Evolutionary conservation across 2,113 vertebrate species (phyloP), one percentile per base, ranked within the genome.

Genomic region (Pithys albifrons): DNA sequence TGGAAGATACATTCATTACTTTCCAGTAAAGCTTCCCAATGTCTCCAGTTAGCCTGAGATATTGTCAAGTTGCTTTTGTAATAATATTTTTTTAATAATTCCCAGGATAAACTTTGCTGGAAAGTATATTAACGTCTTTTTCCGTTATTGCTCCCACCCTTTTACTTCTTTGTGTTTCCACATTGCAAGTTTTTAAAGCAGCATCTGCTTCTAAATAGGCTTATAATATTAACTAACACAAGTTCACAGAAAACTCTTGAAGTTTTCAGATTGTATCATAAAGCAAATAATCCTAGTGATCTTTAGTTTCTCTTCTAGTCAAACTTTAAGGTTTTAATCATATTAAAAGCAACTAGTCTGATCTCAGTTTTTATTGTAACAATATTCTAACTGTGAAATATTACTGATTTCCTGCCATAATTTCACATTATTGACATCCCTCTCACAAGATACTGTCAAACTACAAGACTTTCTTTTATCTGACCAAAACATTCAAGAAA

Each of bases 401-500:
- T 46, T 88, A 54, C n/a, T 23, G 13, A 71, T 90, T 83, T 84
- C 25, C 25, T 86, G 45, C 8, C 55, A 10, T 43, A 66, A 25
- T 94, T 83, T 46, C n/a, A 76, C 25, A 13, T 76, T 66, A 73
- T 57, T 65, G 14, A 18, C n/a, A 41, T 45, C 19, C 10, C 6
- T 66, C 46, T 93, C 75, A 77, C 25, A 70, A 88, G 31, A 74
- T 12, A 35, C 11, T 46, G 35, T 48, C 16, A 83, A 89, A 89
- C 87, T 79, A 49, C 74, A 92, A 93, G 72, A 55, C 41, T 91
- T 83, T 81, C 35, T 93, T 93, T 95, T 58, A 61, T 89, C 62
- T 72, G 76, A 89, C 58, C 48, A 81, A 95, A 95, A 91, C 31
- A 39, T 37, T 89, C 31, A 85, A 94, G 65, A 88, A 89, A 95